Evolutionary conservation across 2,888 invertebrate species (phyloP).

Genomic region (Sminthurides aquaticus): DNA sequence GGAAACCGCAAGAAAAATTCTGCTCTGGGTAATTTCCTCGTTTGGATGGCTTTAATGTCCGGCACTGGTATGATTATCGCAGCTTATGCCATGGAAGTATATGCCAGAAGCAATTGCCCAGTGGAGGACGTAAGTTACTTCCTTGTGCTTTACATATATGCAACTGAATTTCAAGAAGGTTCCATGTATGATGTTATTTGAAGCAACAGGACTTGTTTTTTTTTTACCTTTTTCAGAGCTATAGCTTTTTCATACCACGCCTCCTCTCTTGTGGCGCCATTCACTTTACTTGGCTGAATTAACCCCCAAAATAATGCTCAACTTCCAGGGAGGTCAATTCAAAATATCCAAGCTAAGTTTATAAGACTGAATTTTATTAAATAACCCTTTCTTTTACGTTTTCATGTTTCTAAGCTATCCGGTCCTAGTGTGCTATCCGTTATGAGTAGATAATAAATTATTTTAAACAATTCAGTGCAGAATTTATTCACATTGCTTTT

Average conservation of each 20-base stretch:
- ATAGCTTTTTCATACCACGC: conserved; percentile 52
- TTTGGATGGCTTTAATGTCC: conserved; percentile 71
- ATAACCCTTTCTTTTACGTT: no score
- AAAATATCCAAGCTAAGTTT: no score
- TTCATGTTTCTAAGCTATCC: no score
- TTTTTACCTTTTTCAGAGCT: conserved; percentile 46
- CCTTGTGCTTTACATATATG: no score
- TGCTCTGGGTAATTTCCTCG: conserved; percentile 64
- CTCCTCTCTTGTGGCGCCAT: conserved; percentile 36
- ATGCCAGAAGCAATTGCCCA: conserved; percentile 68
- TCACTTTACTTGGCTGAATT: conserved; percentile 13
- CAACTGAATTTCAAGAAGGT: neutral
- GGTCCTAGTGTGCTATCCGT: no score
- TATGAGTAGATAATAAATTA: no score
- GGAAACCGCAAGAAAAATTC: conserved; percentile 46
- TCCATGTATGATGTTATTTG: neutral
- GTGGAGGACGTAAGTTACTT: conserved; percentile 46
- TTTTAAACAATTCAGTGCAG: no score
- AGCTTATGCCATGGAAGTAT: conserved; percentile 78
- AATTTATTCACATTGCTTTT: no score
- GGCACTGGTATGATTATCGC: conserved; percentile 71
- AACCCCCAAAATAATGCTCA: no score
- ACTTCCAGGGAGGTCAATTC: no score
- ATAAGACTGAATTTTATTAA: neutral
- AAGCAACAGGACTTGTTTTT: conserved; percentile 19